Evolutionary conservation across 2,113 vertebrate species (phyloP).

Genomic region (Rhombomys opimus): DNA sequence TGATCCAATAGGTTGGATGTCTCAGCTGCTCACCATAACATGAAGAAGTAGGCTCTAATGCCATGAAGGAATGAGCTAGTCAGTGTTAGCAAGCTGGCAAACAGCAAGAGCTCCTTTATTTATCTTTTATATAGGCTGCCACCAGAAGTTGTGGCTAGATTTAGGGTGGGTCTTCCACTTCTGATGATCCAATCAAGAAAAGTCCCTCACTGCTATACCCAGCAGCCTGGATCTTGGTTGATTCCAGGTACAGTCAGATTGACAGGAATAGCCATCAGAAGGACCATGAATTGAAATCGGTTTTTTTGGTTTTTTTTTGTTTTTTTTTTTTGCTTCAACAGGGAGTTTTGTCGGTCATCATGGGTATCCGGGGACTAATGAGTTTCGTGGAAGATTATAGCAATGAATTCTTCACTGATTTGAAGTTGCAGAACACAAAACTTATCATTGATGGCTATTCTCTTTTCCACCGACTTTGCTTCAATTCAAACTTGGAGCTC

Average conservation of each 20-base stretch:
- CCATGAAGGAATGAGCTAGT: background rate
- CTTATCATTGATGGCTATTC: conserved; percentile 95
- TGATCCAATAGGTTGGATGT: background rate
- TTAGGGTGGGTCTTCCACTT: background rate
- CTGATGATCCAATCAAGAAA: background rate
- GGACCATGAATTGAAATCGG: background rate
- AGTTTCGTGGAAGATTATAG: conserved; percentile 90
- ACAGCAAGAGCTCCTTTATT: background rate
- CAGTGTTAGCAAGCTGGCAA: background rate
- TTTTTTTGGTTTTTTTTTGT: background rate
- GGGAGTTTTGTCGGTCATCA: conserved; percentile 72
- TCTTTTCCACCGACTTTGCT: conserved; percentile 92
- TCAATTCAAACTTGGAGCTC: conserved; percentile 89
- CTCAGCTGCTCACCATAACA: background rate
- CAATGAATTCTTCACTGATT: conserved; percentile 88
- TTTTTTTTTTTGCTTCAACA: conserved; percentile 49
- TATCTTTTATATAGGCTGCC: background rate
- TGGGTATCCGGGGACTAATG: conserved; percentile 94
- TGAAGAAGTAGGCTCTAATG: background rate
- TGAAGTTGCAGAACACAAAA: conserved; percentile 90
- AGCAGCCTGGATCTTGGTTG: background rate
- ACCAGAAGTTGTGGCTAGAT: background rate
- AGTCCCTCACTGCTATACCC: background rate
- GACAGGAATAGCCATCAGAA: background rate
- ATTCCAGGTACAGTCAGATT: background rate